Evolutionary conservation across 2,113 vertebrate genomes (phyloP), one percentile per base, ranked within the genome.

Genomic region (Anoura caudifer): DNA sequence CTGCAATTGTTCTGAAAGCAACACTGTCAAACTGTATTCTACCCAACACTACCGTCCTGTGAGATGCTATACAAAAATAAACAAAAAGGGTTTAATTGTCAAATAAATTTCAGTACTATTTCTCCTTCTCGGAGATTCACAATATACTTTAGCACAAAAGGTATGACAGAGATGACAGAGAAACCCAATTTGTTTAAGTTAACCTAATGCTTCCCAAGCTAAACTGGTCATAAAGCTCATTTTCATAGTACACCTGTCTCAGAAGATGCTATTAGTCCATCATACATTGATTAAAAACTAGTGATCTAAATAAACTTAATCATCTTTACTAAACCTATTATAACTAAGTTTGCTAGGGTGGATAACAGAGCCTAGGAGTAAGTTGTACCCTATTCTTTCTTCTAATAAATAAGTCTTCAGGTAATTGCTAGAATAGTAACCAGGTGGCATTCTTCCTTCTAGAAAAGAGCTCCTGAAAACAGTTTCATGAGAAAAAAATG

Each of bases 1-100:
- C 65, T 76, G 83, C 4, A 96, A 72, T 26, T 82, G 75, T 70
- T 65, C 54, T 83, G 92, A 94, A 91, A 89, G 33, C 36, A 81
- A 41, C 31, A 69, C 14, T 63, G 36, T 76, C 47, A 81, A 69
- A 90, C 36, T 50, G 26, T 45, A 9, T 86, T 63, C 45, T 73
- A 45, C 38, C 43, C 2, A 88, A 85, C 14, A 38, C 75, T 50
- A 88, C 16, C 52, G 12, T 89, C 52, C 41, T 90, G 2, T 72
- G 20, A 94, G n/a, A 67, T 38, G 2, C 33, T 76, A 84, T 31
- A 70, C 10, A 87, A 95, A 80, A 87, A 61, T 24, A 92, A 24
- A 72, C 15, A 91, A 63, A 83, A 81, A 31, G 43, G 36, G 10
- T 79, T 80, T 33, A 93, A 41, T 19, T 73, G n/a, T 72, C 38